A percentile compares a stretch with the other conserved stretches of the same genome.
These are phyloP conservation scores for Apodemia hepburni DNA, from an alignment of 2,888 invertebrate species.

Conservation along the genomic window DNA sequence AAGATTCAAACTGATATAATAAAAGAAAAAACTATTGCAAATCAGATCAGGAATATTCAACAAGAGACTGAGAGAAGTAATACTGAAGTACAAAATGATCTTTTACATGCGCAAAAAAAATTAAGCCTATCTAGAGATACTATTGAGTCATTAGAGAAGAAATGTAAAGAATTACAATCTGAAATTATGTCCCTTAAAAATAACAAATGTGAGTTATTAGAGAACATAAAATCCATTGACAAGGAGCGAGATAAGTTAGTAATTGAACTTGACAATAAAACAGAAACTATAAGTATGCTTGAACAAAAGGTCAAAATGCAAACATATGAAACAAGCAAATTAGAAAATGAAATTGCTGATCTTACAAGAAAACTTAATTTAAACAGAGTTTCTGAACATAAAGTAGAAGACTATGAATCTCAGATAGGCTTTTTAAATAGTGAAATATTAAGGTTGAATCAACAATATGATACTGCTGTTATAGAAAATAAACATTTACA, in stretches of 20 bases:
- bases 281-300: constrained; percentile 82
- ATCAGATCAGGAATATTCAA: constrained; percentile 84
- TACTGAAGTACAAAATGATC: constrained; percentile 84
- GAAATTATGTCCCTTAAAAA: constrained; percentile 81
- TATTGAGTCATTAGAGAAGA: constrained; percentile 77
- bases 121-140: constrained; percentile 80
- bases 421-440: constrained; percentile 80
- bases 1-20: constrained; percentile 68
- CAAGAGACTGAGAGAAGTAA: constrained; percentile 88
- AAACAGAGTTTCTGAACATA: constrained; percentile 68
- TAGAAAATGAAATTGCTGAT: constrained; percentile 78
- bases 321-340: constrained; percentile 70
- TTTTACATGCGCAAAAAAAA: constrained; percentile 82
- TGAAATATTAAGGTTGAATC: constrained; percentile 78
- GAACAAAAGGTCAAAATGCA: constrained; percentile 84
- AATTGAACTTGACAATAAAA: constrained; percentile 85
- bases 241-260: constrained; percentile 85
- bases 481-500: constrained; percentile 87
- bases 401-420: constrained; percentile 66
- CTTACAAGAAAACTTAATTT: constrained; percentile 75
- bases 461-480: constrained; percentile 79
- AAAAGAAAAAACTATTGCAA: constrained; percentile 69
- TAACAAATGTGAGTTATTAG: constrained; percentile 82
- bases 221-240: constrained; percentile 83
- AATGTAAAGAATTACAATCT: constrained; percentile 78